Conservation (phyloP, 1,140 invertebrate species). For the Epicauta chinensis region DNA sequence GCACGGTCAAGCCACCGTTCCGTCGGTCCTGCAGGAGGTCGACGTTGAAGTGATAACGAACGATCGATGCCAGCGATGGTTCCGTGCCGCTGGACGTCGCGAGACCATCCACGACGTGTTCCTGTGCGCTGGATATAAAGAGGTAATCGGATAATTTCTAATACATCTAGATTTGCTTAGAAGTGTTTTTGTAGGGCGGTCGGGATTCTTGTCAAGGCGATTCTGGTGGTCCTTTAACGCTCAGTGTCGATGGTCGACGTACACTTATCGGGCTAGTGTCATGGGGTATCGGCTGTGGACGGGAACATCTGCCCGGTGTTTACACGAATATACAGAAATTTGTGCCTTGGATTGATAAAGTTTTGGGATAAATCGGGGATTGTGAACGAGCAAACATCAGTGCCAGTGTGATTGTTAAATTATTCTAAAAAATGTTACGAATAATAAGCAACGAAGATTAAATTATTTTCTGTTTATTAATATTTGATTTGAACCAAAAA, state of each 20-base stretch:
- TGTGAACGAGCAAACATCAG: background rate
- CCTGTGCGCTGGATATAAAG: constrained; percentile 86
- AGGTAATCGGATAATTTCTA: constrained; percentile 46
- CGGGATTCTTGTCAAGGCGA: constrained; percentile 73
- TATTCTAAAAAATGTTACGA: background rate
- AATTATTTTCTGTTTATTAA: background rate
- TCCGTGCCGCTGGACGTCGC: constrained; percentile 75
- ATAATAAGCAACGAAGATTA: background rate
- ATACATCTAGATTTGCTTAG: background rate
- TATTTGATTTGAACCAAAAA: background rate
- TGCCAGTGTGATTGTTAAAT: constrained; percentile 18
- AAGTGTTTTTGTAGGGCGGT: constrained; percentile 49
- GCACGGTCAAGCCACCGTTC: constrained; percentile 76
- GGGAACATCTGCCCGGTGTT: constrained; percentile 82
- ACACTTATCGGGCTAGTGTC: constrained; percentile 83
- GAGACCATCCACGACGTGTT: constrained; percentile 92
- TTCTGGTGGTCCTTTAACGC: constrained; percentile 75
- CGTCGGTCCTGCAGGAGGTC: constrained; percentile 64
- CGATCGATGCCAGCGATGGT: constrained; percentile 86
- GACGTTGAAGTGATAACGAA: constrained; percentile 88
- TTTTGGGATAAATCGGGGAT: constrained; percentile 50
- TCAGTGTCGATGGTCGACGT: constrained; percentile 72
- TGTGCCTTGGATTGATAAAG: constrained; percentile 85
- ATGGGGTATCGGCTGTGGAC: constrained; percentile 86
- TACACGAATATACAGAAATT: constrained; percentile 90